Conservation (phyloP, 2,888 invertebrate species). For the Lydus trimaculatus region DNA sequence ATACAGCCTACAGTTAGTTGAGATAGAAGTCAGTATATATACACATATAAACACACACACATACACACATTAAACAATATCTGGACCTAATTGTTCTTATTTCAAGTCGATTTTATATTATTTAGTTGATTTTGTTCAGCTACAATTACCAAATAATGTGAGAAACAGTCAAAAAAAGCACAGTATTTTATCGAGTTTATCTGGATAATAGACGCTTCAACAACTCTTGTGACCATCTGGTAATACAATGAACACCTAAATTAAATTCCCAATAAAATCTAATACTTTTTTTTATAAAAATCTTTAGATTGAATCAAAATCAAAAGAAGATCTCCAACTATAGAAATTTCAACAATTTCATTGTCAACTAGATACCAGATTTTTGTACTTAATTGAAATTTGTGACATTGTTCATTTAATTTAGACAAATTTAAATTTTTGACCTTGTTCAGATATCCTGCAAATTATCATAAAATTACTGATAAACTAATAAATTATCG, state of each 20-base stretch:
- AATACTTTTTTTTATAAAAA: conserved; percentile 12
- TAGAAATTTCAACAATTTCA: not conserved
- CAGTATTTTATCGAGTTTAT: conserved; percentile 19
- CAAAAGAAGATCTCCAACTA: not conserved
- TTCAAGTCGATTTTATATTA: not conserved
- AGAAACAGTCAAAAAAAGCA: not conserved
- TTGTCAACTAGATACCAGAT: too few species aligned
- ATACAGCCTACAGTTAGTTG: not conserved
- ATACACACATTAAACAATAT: too few species aligned
- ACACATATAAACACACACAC: not conserved
- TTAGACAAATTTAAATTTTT: not conserved
- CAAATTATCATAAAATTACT: not conserved
- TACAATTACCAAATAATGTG: not conserved
- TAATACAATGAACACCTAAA: conserved; percentile 23
- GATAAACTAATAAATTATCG: not conserved
- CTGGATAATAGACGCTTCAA: not conserved
- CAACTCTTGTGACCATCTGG: conserved; percentile 19
- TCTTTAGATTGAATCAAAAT: not conserved
- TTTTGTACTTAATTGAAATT: not conserved
- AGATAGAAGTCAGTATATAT: not conserved
- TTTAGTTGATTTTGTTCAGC: not conserved
- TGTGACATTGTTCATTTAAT: not conserved
- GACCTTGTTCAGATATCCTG: not conserved
- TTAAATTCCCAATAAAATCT: conserved; percentile 27
- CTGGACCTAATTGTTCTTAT: not conserved